A percentile compares a stretch with the other conserved stretches of the same genome.
phyloP scores from a whole-genome alignment of 2,113 vertebrate genomes.

The Junco hyemalis region DNA sequence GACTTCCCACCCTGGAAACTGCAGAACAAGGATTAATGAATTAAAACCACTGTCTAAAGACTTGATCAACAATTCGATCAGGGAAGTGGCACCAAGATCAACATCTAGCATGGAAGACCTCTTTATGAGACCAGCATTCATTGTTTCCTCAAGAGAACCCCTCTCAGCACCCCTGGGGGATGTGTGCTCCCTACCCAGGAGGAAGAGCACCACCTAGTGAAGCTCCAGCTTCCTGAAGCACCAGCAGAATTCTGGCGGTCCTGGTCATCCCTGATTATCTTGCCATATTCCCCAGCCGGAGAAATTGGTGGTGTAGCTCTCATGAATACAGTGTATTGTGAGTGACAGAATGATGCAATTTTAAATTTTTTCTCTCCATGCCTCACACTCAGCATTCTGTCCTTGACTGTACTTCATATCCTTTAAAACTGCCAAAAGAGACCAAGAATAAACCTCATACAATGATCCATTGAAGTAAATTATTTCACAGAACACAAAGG shows the following conservation, averaged over 20 bases:
- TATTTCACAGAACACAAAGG: neutral
- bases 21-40: neutral
- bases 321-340: neutral
- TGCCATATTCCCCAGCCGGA: accelerated
- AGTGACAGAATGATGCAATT: neutral
- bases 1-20: neutral
- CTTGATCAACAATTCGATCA: neutral
- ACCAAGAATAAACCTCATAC: neutral
- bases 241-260: neutral
- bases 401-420: neutral
- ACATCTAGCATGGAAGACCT: neutral
- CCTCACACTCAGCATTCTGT: neutral
- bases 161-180: neutral
- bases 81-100: neutral
- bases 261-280: accelerated
- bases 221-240: neutral
- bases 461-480: neutral
- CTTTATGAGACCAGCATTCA: neutral
- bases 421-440: neutral
- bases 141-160: neutral
- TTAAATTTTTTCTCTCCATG: neutral
- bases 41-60: neutral
- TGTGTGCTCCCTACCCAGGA: neutral
- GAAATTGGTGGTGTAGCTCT: neutral
- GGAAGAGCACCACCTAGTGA: conserved; percentile 28